Conservation (phyloP, 1,140 invertebrate genomes). For the Bombus waltoni region DNA sequence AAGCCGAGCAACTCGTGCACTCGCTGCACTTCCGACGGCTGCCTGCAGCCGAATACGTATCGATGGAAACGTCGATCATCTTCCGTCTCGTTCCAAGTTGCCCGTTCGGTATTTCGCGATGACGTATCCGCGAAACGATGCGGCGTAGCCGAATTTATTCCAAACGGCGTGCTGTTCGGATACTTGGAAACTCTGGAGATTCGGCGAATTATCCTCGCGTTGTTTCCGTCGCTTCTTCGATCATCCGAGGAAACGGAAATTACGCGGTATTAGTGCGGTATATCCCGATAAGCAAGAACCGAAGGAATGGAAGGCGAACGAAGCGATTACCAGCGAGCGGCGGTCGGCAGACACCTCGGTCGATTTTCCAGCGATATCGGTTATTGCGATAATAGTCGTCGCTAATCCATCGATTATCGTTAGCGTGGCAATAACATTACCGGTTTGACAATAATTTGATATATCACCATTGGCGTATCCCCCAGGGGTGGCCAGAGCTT, state of each 20-base stretch:
- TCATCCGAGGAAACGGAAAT: background rate
- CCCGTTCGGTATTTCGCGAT: background rate
- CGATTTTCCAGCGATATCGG: slow-evolving; percentile 53
- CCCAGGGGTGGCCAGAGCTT: slow-evolving; percentile 33
- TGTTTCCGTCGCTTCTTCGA: background rate
- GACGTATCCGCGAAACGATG: background rate
- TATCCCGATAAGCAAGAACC: background rate
- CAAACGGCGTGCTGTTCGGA: no score
- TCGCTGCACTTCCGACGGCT: slow-evolving; percentile 39
- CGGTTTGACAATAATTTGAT: slow-evolving; percentile 70
- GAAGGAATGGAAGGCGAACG: background rate
- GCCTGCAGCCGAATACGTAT: slow-evolving; percentile 53
- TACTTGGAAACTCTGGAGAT: background rate
- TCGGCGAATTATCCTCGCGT: background rate
- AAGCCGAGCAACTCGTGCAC: background rate
- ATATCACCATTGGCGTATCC: slow-evolving; percentile 62
- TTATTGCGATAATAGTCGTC: slow-evolving; percentile 63
- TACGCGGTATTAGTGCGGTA: no score
- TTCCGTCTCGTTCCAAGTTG: slow-evolving; percentile 2
- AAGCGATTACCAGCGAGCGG: background rate
- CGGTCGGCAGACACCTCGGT: background rate
- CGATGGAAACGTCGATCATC: slow-evolving; percentile 60
- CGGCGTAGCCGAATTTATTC: background rate
- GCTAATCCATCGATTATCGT: slow-evolving; percentile 70
- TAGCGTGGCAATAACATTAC: slow-evolving; percentile 67